Base-by-base conservation (phyloP, 2,888 invertebrate species). In the Trissolcus japonicus region DNA sequence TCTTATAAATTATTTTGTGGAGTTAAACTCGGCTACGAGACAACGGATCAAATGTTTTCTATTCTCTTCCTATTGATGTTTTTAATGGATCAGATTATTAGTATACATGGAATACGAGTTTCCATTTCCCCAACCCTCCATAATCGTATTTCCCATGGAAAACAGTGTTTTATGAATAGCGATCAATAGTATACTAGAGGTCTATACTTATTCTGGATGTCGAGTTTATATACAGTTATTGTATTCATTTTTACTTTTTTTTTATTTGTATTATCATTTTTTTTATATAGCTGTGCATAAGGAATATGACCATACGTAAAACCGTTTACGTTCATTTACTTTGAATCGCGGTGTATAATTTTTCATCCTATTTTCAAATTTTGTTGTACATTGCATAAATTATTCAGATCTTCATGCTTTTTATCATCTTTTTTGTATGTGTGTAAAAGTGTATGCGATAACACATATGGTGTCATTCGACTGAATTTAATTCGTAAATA, bases 131-230 rank as follows among this genome's bases (percentile, higher is more conserved):
- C 41, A 25, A 60, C 40, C 48, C 56, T 74, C 55, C 51, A n/a
- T 61, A 56, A 53, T 56, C 46, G 7, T n/a, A 74, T 74, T 74
- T 67, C 57, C 67, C 62, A 74, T 67, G 14, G 46, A 74, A 73
- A 61, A 66, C 62, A 6, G 46, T 73, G 11, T 62, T 40, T 57
- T 57, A 67, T 62, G 48, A 9, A 74, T 62, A 62, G 53, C 74
- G 74, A 74, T 74, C 74, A 67, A 74, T 74, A 74, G 67, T 55
- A 60, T 25, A 57, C 46, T n/a, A 13, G 46, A 41, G 50, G 55
- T 35, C 66, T 60, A 73, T 73, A 66, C 60, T 73, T 73, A 35
- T 73, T 51, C 41, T 55, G 46, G 54, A 59, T 50, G 60, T 50
- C 62, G 60, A 72, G 63, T 48, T 40, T 35, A 35, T 35, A 35